Evolutionary conservation across 2,113 vertebrate species (phyloP).

Genomic region (Poecilia latipinna): DNA sequence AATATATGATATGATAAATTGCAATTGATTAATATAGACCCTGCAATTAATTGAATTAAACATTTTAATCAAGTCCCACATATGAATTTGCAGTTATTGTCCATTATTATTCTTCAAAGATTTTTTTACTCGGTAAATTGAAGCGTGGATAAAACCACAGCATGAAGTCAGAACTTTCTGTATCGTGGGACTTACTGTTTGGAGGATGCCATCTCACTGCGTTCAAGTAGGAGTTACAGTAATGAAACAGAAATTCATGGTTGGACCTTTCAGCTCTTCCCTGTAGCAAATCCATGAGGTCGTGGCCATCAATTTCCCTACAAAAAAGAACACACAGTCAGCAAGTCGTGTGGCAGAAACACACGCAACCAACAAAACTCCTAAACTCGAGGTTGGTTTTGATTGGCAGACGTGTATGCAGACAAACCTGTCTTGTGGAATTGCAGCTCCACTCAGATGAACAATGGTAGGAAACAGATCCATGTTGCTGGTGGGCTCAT

Average conservation of each 20-base stretch:
- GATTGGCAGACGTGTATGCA: neutral
- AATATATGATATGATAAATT: too few relatives aligned
- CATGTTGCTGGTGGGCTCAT: constrained; percentile 91
- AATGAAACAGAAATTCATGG: constrained; percentile 92
- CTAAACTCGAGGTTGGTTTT: too few relatives aligned
- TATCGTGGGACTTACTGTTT: constrained; percentile 81
- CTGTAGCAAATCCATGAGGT: constrained; percentile 87
- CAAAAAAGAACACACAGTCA: constrained; percentile 5
- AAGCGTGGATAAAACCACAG: too few relatives aligned
- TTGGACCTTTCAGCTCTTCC: constrained; percentile 67
- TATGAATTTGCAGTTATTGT: too few relatives aligned
- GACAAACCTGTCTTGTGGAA: constrained; percentile 85
- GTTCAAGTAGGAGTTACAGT: constrained; percentile 87
- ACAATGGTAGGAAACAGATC: constrained; percentile 87
- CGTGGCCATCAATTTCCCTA: constrained; percentile 85
- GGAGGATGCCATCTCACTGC: constrained; percentile 86
- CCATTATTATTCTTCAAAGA: too few relatives aligned
- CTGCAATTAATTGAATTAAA: too few relatives aligned
- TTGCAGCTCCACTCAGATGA: constrained; percentile 71
- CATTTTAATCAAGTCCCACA: too few relatives aligned
- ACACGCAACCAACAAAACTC: too few relatives aligned
- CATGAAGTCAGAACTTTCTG: too few relatives aligned
- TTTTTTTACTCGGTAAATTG: too few relatives aligned
- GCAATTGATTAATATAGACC: too few relatives aligned
- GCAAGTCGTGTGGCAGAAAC: neutral